Evolutionary conservation across 2,888 invertebrate genomes (phyloP).

Genomic region (Lymantria monacha): DNA sequence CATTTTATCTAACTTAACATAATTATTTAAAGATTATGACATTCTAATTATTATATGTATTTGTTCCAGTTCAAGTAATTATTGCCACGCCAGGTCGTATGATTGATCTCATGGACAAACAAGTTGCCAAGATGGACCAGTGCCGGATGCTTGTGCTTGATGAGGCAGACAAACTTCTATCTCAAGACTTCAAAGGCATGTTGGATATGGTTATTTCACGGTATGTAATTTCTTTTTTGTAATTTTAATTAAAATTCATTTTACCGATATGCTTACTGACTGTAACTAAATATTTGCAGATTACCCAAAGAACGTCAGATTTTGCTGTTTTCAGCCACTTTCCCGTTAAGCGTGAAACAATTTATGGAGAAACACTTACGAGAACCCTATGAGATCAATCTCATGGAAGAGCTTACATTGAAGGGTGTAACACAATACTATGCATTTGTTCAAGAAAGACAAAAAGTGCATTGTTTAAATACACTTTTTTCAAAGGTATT

Average conservation of each 20-base stretch:
- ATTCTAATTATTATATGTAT: not conserved
- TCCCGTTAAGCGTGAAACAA: slow-evolving; percentile 98
- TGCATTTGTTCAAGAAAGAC: slow-evolving; percentile 99
- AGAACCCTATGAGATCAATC: slow-evolving; percentile 99
- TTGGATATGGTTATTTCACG: slow-evolving; percentile 96
- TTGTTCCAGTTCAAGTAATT: slow-evolving; percentile 93
- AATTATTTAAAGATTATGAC: not conserved
- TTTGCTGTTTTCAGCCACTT: slow-evolving; percentile 98
- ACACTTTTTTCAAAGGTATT: slow-evolving; percentile 98
- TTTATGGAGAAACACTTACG: slow-evolving; percentile 99
- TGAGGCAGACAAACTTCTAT: slow-evolving; percentile 99
- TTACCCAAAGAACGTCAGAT: slow-evolving; percentile 98
- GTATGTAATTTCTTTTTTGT: slow-evolving; percentile 35
- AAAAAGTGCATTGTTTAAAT: slow-evolving; percentile 99
- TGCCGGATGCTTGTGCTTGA: slow-evolving; percentile 98
- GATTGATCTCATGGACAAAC: slow-evolving; percentile 99
- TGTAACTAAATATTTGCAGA: slow-evolving; percentile 62
- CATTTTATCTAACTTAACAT: slow-evolving; percentile 7
- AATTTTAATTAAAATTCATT: not conserved
- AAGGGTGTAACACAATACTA: slow-evolving; percentile 99
- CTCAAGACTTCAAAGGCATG: slow-evolving; percentile 99
- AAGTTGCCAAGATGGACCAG: slow-evolving; percentile 95
- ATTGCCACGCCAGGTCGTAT: slow-evolving; percentile 99
- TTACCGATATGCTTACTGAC: not conserved
- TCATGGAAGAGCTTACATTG: slow-evolving; percentile 99